These are phyloP conservation scores for Amblyopsis rosae DNA, from an alignment of 2,113 vertebrate species.

Conservation along the genomic window DNA sequence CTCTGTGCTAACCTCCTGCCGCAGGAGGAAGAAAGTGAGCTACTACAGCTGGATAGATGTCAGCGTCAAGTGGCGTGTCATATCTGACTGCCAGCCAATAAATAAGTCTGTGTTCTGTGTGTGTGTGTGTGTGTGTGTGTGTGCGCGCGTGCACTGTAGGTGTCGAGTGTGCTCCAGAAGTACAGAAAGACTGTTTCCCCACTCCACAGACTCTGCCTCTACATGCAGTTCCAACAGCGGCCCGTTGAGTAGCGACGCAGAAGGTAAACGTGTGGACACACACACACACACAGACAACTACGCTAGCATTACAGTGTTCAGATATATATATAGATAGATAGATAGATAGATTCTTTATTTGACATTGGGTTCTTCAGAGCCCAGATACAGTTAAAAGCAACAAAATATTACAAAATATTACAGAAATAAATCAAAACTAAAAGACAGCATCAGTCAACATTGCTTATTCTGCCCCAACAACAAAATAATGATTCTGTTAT, in stretches of 20 bases:
- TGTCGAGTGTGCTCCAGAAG: slow-evolving; percentile 81
- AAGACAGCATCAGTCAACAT: no score
- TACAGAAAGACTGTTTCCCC: slow-evolving; percentile 72
- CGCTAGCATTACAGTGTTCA: background rate
- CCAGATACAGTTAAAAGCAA: no score
- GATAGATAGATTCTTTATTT: no score
- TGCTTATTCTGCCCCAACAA: no score
- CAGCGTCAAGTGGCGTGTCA: slow-evolving; percentile 19
- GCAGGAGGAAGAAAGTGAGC: slow-evolving; percentile 16
- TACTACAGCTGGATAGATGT: slow-evolving; percentile 12
- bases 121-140: background rate
- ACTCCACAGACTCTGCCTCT: slow-evolving; percentile 59
- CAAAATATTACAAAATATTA: no score
- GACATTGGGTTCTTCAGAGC: no score
- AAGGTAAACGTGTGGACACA: slow-evolving; percentile 53
- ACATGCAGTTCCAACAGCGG: slow-evolving; percentile 66
- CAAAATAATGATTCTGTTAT: no score
- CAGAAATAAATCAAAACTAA: no score
- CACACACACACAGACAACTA: background rate
- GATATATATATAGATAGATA: no score
- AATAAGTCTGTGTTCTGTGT: background rate
- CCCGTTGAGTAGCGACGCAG: slow-evolving; percentile 57
- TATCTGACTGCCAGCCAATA: slow-evolving; percentile 8
- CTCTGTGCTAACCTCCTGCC: slow-evolving; percentile 28
- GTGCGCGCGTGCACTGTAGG: slow-evolving; percentile 50